Conservation (phyloP, 2,797 vertebrate species). For the Phataginus tricuspis region DNA sequence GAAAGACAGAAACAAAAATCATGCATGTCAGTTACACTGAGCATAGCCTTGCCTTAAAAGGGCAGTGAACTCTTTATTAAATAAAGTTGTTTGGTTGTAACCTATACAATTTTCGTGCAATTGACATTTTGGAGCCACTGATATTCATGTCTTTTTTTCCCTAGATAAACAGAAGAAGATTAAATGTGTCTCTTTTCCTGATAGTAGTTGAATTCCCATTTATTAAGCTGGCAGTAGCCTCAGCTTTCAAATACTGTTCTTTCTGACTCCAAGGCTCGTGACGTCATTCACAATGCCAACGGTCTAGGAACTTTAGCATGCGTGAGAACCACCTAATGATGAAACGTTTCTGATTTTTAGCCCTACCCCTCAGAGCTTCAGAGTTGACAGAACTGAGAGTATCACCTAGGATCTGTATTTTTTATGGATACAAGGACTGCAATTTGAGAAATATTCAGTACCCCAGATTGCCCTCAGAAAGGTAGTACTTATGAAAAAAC, state of each 20-base stretch:
- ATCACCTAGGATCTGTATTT: not conserved
- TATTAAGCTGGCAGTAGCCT: not conserved
- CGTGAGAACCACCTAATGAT: not conserved
- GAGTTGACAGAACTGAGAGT: not conserved
- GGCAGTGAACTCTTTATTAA: constrained; percentile 1
- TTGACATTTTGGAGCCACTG: constrained; percentile 19
- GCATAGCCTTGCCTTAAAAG: not conserved
- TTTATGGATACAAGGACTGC: not conserved
- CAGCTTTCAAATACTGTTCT: not conserved
- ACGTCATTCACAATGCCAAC: not conserved
- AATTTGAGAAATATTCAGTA: not conserved
- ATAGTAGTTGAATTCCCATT: not conserved
- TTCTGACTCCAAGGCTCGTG: not conserved
- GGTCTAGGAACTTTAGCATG: not conserved
- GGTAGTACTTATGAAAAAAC: not conserved
- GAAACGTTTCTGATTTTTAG: not conserved
- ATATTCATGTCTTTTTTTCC: constrained; percentile 52
- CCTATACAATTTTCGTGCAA: constrained; percentile 60
- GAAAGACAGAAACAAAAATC: not conserved
- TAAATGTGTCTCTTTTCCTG: constrained; percentile 30
- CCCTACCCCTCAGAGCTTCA: not conserved
- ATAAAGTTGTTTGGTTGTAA: constrained; percentile 33
- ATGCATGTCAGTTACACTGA: not conserved
- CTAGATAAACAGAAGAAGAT: constrained; percentile 56
- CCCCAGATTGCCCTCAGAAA: not conserved